Percentiles rank a stretch among this genome's conserved stretches.
Conservation (phyloP, 2,797 vertebrate species). For the Pterois miles region DNA sequence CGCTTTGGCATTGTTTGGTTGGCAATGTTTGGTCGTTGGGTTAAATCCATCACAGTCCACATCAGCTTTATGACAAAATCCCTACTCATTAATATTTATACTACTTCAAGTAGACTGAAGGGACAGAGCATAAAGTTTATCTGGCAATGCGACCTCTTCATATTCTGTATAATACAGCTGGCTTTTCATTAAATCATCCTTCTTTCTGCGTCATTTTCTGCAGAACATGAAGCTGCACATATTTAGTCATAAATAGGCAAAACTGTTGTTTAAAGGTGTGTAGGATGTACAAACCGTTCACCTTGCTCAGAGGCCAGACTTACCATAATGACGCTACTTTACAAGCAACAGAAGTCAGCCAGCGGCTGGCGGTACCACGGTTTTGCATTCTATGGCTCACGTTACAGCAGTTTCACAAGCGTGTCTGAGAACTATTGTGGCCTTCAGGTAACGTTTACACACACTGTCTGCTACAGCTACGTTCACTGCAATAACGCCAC, state of each 20-base stretch:
- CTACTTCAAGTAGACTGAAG: conserved; percentile 4
- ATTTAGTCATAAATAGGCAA: background rate
- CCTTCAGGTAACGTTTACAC: too few species aligned
- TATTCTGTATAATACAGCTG: conserved; percentile 17
- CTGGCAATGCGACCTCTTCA: conserved; percentile 11
- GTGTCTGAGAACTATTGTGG: too few species aligned
- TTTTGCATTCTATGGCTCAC: too few species aligned
- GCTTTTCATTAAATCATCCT: background rate
- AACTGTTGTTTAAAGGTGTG: background rate
- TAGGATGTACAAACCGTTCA: too few species aligned
- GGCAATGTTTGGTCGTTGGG: background rate
- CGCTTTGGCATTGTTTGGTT: background rate
- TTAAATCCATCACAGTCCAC: conserved; percentile 23
- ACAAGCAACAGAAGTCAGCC: background rate
- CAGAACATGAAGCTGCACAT: background rate
- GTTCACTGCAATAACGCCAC: too few species aligned
- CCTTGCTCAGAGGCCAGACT: rapidly evolving
- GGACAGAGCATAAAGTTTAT: conserved; percentile 18
- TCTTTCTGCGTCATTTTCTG: background rate
- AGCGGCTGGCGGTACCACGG: too few species aligned
- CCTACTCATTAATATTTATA: conserved; percentile 20
- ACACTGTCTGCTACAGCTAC: too few species aligned
- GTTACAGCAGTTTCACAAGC: too few species aligned
- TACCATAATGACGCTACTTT: too few species aligned
- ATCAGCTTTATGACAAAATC: conserved; percentile 18